Base-by-base conservation (phyloP, 2,113 vertebrate genomes). In the Cavia aperea region DNA sequence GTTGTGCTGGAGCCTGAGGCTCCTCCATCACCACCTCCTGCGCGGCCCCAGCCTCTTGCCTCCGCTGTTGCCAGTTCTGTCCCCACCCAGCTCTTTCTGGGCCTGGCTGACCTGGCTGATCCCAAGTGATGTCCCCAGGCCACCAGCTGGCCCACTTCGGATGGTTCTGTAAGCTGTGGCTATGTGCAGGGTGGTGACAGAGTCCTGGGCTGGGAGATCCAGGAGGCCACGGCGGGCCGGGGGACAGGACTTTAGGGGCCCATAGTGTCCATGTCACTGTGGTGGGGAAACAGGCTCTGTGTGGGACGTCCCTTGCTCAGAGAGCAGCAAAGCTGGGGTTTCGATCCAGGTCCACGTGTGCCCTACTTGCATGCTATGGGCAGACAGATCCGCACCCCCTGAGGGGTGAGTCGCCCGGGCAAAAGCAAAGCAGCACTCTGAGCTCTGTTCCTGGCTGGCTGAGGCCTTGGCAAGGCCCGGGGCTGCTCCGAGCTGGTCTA, bases 401-500 rank as follows among this genome's bases (percentile, higher is more conserved):
- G 51, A 75, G 24, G 24, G 70, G 58, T 7, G 13, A 54, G 83
- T n/a, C 8, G 49, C 21, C 16, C 4, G 23, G 73, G n/a, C 19
- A 33, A 18, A 0, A 29, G 15, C 8, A 16, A 29, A 39, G 2
- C 19, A 24, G 1, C 7, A 2, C 14, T 81, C 54, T 0, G 4
- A 72, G 18, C 51, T 68, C 58, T 39, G 79, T 39, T 77, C 46
- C 13, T 63, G 39, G 72, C 36, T 63, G 81, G 31, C 77, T 77
- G 43, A 29, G 78, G 66, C 46, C 72, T 63, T 11, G 60, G 43
- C 43, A 24, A 77, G 39, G 66, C 18, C 11, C 23, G 54, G 14
- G 62, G 24, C 72, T 13, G 6, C 0, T 62, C 60, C 66, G 65
- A 79, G 73, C 82, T 65, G 78, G 77, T 78, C 49, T 4, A 56